Evolutionary conservation across 2,797 vertebrate species (phyloP).

Genomic region (Zenarchopterus dispar): DNA sequence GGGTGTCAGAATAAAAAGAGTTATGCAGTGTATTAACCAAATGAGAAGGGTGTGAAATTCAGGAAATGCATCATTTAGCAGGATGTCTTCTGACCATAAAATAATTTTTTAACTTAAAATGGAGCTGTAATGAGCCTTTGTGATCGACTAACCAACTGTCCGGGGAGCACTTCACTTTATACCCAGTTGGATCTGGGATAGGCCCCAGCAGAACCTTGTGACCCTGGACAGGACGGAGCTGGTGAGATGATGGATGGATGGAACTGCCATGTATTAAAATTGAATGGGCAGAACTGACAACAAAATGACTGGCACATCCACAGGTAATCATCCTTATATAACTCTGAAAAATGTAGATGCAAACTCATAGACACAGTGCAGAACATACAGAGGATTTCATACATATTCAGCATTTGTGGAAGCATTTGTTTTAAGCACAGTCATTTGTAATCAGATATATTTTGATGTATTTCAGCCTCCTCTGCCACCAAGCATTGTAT

Average conservation of each 20-base stretch:
- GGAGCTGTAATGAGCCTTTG: not conserved
- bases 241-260: too few species aligned
- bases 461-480: slow-evolving; percentile 50
- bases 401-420: slow-evolving; percentile 6
- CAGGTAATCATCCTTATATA: too few species aligned
- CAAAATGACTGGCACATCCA: too few species aligned
- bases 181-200: too few species aligned
- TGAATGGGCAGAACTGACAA: too few species aligned
- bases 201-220: too few species aligned
- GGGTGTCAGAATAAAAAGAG: slow-evolving; percentile 2
- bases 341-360: too few species aligned
- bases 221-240: too few species aligned
- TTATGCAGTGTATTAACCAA: not conserved
- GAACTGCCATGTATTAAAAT: too few species aligned
- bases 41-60: not conserved
- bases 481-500: slow-evolving; percentile 65
- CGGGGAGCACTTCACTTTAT: too few species aligned
- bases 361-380: too few species aligned
- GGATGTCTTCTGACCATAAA: not conserved
- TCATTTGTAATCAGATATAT: slow-evolving; percentile 52
- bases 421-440: slow-evolving; percentile 22
- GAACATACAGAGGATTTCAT: not conserved
- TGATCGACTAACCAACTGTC: too few species aligned
- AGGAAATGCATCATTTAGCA: not conserved
- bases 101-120: slow-evolving; percentile 10